Conservation (phyloP, 1,140 invertebrate species). For the Hyposmocoma kahamanoa region DNA sequence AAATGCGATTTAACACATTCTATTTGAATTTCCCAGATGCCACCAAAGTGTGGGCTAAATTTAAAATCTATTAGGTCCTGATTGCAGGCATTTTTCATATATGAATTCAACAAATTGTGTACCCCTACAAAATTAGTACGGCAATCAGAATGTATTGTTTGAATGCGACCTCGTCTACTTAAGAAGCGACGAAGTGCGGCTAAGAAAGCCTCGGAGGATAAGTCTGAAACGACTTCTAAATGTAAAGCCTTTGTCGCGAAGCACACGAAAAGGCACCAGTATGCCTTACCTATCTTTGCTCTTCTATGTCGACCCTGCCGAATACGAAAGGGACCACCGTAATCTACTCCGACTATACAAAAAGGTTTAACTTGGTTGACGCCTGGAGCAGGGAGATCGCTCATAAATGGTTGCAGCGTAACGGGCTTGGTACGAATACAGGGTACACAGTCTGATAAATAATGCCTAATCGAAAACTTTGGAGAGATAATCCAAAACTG, state of each 20-base stretch:
- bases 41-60: not conserved
- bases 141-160: not conserved
- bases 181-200: not conserved
- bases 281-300: too few relatives aligned
- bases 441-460: too few relatives aligned
- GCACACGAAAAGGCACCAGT: not conserved
- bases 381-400: too few relatives aligned
- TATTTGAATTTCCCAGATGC: not conserved
- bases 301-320: too few relatives aligned
- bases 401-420: too few relatives aligned
- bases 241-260: not conserved
- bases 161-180: not conserved
- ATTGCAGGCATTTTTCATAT: not conserved
- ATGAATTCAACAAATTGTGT: not conserved
- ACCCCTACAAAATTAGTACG: not conserved
- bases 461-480: too few relatives aligned
- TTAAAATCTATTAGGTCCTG: not conserved
- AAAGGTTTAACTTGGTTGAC: too few relatives aligned
- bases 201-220: not conserved
- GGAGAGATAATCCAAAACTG: too few relatives aligned
- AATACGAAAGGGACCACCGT: too few relatives aligned
- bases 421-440: too few relatives aligned
- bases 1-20: not conserved
- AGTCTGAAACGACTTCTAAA: not conserved
- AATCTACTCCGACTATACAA: too few relatives aligned